Conservation (phyloP, 2,888 invertebrate species). For the Biston betularia region DNA sequence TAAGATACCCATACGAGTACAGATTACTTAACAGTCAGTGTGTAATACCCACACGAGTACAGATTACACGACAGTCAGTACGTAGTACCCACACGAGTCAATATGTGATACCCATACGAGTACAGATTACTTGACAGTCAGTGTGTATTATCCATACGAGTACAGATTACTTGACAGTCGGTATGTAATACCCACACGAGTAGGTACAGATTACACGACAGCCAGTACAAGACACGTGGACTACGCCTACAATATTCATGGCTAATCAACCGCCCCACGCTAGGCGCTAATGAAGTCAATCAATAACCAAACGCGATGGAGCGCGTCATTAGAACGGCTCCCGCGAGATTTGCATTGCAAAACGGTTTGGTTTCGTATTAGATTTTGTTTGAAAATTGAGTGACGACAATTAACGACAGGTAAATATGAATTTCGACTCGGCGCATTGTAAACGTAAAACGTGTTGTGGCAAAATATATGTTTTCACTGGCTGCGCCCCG, state of each 20-base stretch:
- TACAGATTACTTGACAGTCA: not conserved
- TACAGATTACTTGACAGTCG: not conserved
- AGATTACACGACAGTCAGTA: not conserved
- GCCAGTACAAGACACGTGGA: constrained; percentile 18
- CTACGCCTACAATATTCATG: constrained; percentile 32
- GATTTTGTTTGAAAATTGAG: constrained; percentile 4
- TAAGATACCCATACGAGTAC: not conserved
- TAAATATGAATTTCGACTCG: not conserved
- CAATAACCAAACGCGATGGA: constrained; percentile 80
- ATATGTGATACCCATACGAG: too few species aligned
- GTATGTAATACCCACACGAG: not conserved
- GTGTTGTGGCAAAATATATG: too few species aligned
- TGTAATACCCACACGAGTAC: not conserved
- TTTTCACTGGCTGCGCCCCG: too few species aligned
- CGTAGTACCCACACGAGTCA: not conserved
- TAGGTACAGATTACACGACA: not conserved
- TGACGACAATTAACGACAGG: not conserved
- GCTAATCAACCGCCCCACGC: constrained; percentile 54
- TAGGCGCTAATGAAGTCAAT: constrained; percentile 69
- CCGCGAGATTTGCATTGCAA: constrained; percentile 82
- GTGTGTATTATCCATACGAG: not conserved
- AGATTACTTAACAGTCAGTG: not conserved
- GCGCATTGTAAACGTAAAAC: too few species aligned
- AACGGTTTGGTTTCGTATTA: constrained; percentile 51
- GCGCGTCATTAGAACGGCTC: constrained; percentile 80